phyloP scores from a whole-genome alignment of 2,113 vertebrate genomes.

The Elanus axillaris region DNA sequence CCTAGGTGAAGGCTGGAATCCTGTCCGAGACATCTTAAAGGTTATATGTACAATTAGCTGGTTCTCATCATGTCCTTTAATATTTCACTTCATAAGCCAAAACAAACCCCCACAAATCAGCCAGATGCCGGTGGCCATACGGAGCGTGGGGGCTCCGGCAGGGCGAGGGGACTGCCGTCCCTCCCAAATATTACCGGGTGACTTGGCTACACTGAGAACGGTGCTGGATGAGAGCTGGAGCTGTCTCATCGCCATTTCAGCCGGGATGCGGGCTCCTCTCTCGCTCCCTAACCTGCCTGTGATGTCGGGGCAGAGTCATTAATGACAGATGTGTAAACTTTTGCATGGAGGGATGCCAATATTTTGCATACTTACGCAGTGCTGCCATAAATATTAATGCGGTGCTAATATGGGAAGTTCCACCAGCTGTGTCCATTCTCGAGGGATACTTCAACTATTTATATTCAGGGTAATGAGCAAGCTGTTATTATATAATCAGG shows the following conservation, averaged over 20 bases:
- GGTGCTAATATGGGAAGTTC: slow-evolving; percentile 65
- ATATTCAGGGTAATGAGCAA: slow-evolving; percentile 67
- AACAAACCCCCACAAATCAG: background rate
- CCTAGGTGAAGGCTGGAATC: slow-evolving; percentile 63
- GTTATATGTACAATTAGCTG: slow-evolving; percentile 64
- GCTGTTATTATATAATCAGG: slow-evolving; percentile 72
- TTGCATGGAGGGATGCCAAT: slow-evolving; percentile 57
- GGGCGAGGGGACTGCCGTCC: background rate
- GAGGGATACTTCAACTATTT: slow-evolving; percentile 67
- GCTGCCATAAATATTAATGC: slow-evolving; percentile 69
- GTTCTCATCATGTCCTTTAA: slow-evolving; percentile 35
- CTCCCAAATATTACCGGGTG: fast-evolving
- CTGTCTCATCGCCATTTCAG: fast-evolving
- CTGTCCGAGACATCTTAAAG: slow-evolving; percentile 62
- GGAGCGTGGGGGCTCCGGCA: fast-evolving
- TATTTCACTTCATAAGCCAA: slow-evolving; percentile 21
- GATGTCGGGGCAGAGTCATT: slow-evolving; percentile 32
- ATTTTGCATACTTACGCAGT: slow-evolving; percentile 57
- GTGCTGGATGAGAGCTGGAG: background rate
- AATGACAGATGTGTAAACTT: slow-evolving; percentile 68
- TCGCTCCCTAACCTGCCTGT: background rate
- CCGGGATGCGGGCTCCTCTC: background rate
- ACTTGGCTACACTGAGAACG: fast-evolving
- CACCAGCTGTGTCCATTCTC: slow-evolving; percentile 69
- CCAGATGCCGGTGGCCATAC: fast-evolving